Base-by-base conservation (phyloP, 2,888 invertebrate genomes). In the Poecilus cupreus region DNA sequence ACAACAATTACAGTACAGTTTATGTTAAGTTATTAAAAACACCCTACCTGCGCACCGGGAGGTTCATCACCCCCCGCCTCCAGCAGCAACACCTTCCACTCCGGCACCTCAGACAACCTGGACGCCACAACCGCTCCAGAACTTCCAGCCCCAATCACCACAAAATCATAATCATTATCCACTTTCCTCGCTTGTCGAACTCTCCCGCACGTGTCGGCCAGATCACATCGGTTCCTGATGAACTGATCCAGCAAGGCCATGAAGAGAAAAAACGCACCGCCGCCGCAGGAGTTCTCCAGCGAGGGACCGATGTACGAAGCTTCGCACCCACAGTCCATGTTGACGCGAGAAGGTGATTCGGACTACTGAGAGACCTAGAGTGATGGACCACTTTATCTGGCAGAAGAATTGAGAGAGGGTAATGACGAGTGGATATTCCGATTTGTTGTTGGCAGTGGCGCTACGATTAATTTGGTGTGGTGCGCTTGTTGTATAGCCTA, bases 21-120 rank as follows among this genome's bases (percentile, higher is more conserved):
- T n/a, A n/a, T n/a, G n/a, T n/a, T n/a, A n/a, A n/a, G n/a, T n/a
- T n/a, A n/a, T 6, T 32, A 32, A 32, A 32, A 32, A 32, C 5
- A 2, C 3, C 37, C 84, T 82, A 84, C 85, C 84, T 89, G 88
- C 0, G 93, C 90, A 49, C 91, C 92, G 0, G 91, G 91, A 0
- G 94, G 94, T 87, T 94, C 94, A 85, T 94, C 94, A 0, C 92
- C 93, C 0, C 94, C 94, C 0, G 94, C 94, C 89, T 94, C 94
- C 82, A 94, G 87, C 8, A 94, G 87, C 24, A 94, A 86, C n/a
- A 94, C 93, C 89, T 92, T 93, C 93, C 93, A 94, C 49, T 92
- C 90, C 4, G 91, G 90, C 54, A 92, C 91, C 85, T 94, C 93
- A 16, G 93, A 92, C n/a, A 94, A 87, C 80, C 94, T 90, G 0